Conservation (phyloP, 2,113 vertebrate genomes). For the Nibea albiflora region DNA sequence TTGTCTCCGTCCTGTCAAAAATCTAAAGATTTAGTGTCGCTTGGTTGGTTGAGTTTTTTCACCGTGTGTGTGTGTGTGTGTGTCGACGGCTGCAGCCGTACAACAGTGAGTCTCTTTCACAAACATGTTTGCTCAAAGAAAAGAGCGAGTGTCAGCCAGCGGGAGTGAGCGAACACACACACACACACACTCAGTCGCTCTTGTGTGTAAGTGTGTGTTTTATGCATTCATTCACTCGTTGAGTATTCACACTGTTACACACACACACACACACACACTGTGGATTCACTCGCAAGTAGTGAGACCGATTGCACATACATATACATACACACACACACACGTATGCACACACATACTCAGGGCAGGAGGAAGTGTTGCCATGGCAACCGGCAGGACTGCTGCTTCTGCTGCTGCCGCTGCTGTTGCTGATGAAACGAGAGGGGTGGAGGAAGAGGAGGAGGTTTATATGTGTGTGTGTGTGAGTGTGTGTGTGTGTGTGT, state of each 20-base stretch:
- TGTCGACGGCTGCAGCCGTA: conserved; percentile 2
- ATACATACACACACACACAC: conserved; percentile 12
- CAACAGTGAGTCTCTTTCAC: conserved; percentile 54
- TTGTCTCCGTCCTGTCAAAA: conserved; percentile 21
- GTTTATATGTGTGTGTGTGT: conserved; percentile 26
- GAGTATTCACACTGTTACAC: conserved; percentile 68
- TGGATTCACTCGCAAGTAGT: conserved; percentile 59
- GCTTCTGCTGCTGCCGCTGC: conserved; percentile 69
- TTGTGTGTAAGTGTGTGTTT: conserved; percentile 33
- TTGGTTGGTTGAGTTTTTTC: neutral
- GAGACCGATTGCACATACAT: conserved; percentile 39
- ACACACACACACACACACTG: conserved; percentile 62
- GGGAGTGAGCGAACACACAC: conserved; percentile 30
- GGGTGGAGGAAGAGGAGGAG: conserved; percentile 44
- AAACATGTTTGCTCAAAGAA: conserved; percentile 50
- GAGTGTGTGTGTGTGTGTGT: conserved; percentile 25
- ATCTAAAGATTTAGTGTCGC: conserved; percentile 17
- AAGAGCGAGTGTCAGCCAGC: conserved; percentile 21
- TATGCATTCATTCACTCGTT: conserved; percentile 72
- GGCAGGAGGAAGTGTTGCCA: conserved; percentile 86
- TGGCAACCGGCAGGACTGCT: conserved; percentile 84
- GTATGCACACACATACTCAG: conserved; percentile 38
- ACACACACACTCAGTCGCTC: too few species aligned
- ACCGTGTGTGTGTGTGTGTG: too few species aligned
- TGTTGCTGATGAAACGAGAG: conserved; percentile 70